Conservation (phyloP, 2,113 vertebrate genomes). For the Bubalus kerabau region DNA sequence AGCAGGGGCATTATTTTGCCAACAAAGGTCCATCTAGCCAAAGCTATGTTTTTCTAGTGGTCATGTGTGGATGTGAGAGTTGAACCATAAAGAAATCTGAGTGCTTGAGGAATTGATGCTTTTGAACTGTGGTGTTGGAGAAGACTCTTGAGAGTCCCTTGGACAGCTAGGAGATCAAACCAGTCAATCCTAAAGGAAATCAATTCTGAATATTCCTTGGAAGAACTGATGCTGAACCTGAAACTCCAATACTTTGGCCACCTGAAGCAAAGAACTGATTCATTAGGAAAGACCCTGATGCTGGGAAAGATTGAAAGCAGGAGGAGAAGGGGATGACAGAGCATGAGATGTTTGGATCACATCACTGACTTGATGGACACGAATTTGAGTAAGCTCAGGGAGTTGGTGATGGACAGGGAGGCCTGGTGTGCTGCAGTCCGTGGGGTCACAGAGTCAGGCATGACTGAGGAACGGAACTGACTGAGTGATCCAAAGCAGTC, state of each 20-base stretch:
- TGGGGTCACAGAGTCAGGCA: neutral
- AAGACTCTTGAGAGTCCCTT: neutral
- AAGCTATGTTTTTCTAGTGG: neutral
- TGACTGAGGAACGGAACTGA: neutral
- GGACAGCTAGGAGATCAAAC: neutral
- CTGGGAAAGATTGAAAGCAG: neutral
- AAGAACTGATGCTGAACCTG: neutral
- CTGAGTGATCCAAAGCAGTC: neutral
- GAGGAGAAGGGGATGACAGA: neutral
- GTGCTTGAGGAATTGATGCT: neutral
- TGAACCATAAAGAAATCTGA: neutral
- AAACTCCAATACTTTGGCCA: neutral
- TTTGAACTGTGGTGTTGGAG: neutral
- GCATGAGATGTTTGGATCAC: neutral
- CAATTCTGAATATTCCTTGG: neutral
- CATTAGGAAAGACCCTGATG: neutral
- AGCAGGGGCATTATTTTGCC: neutral
- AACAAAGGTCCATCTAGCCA: neutral
- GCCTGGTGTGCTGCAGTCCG: neutral
- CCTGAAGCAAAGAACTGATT: neutral
- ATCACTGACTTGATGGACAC: neutral
- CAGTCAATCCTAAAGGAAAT: neutral
- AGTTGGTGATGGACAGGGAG: neutral
- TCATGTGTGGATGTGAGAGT: neutral
- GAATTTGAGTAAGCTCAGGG: neutral